phyloP scores from a whole-genome alignment of 2,888 invertebrate genomes.

The Acrobasis consociella region DNA sequence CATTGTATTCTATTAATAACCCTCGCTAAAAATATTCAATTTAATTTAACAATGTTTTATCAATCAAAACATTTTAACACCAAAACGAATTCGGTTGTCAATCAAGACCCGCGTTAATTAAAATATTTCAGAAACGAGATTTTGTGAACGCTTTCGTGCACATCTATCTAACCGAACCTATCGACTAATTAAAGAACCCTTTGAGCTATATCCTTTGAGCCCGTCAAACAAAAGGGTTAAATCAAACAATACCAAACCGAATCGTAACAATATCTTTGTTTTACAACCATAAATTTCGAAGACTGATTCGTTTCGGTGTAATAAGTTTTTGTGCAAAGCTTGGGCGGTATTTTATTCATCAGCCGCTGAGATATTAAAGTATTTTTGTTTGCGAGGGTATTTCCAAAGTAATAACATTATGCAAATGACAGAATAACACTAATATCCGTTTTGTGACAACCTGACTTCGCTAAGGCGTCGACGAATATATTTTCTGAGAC shows the following conservation, averaged over 20 bases:
- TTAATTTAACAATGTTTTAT: neutral
- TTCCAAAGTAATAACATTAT: neutral
- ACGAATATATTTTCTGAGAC: no score
- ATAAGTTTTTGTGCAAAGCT: conserved; percentile 3
- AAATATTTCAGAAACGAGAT: conserved; percentile 15
- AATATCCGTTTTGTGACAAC: no score
- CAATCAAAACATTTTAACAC: conserved; percentile 1
- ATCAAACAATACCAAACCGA: conserved; percentile 18
- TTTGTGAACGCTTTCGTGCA: conserved; percentile 7
- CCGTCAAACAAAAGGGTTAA: conserved; percentile 14
- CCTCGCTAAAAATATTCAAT: neutral
- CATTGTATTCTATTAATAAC: neutral
- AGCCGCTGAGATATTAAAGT: conserved; percentile 2
- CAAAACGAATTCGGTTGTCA: conserved; percentile 11
- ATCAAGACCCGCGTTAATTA: conserved; percentile 7
- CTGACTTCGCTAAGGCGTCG: no score
- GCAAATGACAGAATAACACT: neutral
- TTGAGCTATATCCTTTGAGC: neutral
- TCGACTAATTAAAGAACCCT: conserved; percentile 17
- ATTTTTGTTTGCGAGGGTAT: conserved; percentile 3
- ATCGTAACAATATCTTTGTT: conserved; percentile 19
- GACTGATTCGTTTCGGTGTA: conserved; percentile 11
- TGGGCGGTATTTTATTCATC: neutral
- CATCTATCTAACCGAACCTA: conserved; percentile 9
- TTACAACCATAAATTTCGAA: neutral